Evolutionary conservation across 2,888 invertebrate genomes (phyloP).

Genomic region (Hedya salicella): DNA sequence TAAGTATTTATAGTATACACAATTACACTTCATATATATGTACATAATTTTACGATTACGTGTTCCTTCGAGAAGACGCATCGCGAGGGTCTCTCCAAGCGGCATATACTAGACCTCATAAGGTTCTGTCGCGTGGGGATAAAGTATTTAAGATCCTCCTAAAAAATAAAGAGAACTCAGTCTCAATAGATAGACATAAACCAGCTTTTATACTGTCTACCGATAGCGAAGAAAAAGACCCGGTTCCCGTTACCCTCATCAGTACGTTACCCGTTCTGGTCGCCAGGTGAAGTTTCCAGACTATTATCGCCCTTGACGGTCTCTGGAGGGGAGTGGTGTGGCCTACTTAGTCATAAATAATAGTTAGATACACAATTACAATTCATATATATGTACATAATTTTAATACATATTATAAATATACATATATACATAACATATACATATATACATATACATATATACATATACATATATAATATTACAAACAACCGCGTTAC

Average conservation of each 20-base stretch:
- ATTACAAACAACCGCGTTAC: too few relatives aligned
- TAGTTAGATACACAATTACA: too few relatives aligned
- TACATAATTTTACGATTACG: too few relatives aligned
- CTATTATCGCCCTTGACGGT: slow-evolving; percentile 8
- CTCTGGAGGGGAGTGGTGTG: slow-evolving; percentile 4
- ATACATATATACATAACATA: too few relatives aligned
- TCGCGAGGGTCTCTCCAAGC: background rate
- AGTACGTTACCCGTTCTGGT: background rate
- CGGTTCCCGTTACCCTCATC: background rate
- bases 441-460: too few relatives aligned
- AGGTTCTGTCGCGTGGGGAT: background rate
- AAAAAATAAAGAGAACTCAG: background rate
- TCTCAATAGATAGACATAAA: background rate
- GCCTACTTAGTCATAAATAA: too few relatives aligned
- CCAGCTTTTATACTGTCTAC: background rate
- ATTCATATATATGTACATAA: too few relatives aligned
- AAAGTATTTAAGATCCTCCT: background rate
- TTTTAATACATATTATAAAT: too few relatives aligned
- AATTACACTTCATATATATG: too few relatives aligned
- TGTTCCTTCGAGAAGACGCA: background rate
- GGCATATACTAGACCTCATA: slow-evolving; percentile 1
- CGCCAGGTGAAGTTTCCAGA: background rate
- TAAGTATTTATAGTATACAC: too few relatives aligned
- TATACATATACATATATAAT: too few relatives aligned
- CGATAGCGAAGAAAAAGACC: background rate